Conservation (phyloP, 2,888 invertebrate genomes). For the Imbricaverruca yamaguchii region DNA sequence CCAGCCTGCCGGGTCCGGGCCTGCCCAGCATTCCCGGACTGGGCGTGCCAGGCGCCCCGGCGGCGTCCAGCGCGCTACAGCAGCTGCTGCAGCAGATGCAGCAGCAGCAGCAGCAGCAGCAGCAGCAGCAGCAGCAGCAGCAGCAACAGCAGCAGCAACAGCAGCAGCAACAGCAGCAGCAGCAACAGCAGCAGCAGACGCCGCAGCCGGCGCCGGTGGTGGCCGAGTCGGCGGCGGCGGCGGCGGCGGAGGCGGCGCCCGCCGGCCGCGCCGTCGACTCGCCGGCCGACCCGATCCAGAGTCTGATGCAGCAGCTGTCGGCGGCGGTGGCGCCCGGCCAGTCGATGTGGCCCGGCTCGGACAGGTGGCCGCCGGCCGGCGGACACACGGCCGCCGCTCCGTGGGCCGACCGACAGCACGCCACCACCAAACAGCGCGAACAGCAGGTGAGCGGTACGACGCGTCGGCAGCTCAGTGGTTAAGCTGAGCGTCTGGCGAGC, state of each 20-base stretch:
- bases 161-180: conserved; percentile 20
- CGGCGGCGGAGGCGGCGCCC: conserved; percentile 28
- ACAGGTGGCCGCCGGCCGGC: not conserved
- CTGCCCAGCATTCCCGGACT: not conserved
- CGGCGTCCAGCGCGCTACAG: not conserved
- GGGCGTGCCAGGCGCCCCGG: not conserved
- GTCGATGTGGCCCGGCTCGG: not conserved
- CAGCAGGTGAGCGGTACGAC: conserved; percentile 45
- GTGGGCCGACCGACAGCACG: not conserved
- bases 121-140: conserved; percentile 21
- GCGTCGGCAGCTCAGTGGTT: too few species aligned
- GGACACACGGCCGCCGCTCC: not conserved
- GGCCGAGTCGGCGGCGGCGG: conserved; percentile 36
- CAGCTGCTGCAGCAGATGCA: conserved; percentile 26
- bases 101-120: conserved; percentile 29
- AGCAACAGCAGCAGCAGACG: conserved; percentile 6
- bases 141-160: conserved; percentile 27
- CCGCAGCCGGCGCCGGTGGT: conserved; percentile 35
- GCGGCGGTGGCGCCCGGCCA: conserved; percentile 34
- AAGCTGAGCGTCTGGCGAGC: too few species aligned
- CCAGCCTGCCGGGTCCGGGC: not conserved
- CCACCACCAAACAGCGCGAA: conserved; percentile 21
- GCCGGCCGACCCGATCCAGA: conserved; percentile 33
- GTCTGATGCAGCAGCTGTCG: conserved; percentile 40
- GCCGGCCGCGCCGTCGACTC: conserved; percentile 5